Evolutionary conservation across 2,888 invertebrate species (phyloP), one percentile per base, ranked within the genome.

Genomic region (Macroteleia sp.): DNA sequence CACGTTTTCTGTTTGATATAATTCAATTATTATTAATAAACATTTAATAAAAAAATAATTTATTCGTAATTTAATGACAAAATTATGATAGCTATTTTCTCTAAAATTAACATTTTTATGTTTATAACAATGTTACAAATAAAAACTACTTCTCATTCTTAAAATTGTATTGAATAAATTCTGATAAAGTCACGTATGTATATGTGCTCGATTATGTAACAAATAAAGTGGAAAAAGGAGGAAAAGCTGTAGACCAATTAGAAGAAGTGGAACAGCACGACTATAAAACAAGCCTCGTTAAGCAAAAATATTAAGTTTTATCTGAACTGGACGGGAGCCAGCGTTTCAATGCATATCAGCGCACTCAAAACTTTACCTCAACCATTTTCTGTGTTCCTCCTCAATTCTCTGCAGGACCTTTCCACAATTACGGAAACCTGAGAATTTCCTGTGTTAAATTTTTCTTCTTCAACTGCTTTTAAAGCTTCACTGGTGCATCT

Each of bases 301-400:
- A 86, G 86, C 84, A 87, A 88, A 88, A 89, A 89, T 88, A 87
- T 87, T 85, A 86, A 85, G 85, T 87, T 86, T 85, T 86, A 86
- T 85, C 86, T 82, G 77, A 82, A 83, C 83, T 88, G 89, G 89
- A 86, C 77, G 80, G 61, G 57, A 80, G 88, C 88, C 86, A 89
- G 81, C 79, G 54, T 82, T 80, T 82, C 80, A 83, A 83, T 81
- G 81, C 81, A 74, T 85, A 86, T 85, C 83, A 66, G 74, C 70
- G 70, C 69, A 56, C 77, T 79, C 80, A 57, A 66, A 71, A 75
- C 69, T 76, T 75, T 79, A 64, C 73, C 39, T 59, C 32, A 41
- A 14, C 61, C 32, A 62, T 78, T 80, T 79, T 34, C 44, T 64
- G 20, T 44, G 19, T 56, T 74, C 19, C 41, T 52, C 12, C 28